A percentile compares a stretch with the other conserved stretches of the same genome.
Conservation (phyloP, 2,113 vertebrate genomes). For the Pterocles burchelli region DNA sequence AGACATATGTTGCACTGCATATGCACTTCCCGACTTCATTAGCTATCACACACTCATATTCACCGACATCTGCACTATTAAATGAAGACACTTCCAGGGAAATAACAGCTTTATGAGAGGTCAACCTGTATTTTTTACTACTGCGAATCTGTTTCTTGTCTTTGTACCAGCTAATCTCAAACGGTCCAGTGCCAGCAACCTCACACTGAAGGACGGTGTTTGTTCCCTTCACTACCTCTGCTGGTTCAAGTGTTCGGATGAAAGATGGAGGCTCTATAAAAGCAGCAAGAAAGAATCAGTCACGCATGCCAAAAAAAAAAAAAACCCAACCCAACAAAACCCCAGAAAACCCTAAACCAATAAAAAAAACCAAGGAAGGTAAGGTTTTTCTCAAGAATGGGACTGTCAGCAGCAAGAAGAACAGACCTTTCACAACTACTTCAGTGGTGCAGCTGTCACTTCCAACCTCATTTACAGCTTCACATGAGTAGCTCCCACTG, state of each 20-base stretch:
- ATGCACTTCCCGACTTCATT: slow-evolving; percentile 95
- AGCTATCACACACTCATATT: slow-evolving; percentile 93
- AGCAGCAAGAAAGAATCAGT: slow-evolving; percentile 58
- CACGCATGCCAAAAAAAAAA: neutral
- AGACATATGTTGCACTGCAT: slow-evolving; percentile 83
- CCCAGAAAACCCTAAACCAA: no score
- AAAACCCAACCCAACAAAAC: no score
- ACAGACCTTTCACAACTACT: slow-evolving; percentile 96
- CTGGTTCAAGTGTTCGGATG: slow-evolving; percentile 87
- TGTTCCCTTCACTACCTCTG: slow-evolving; percentile 89
- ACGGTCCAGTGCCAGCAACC: slow-evolving; percentile 89
- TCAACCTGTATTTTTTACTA: slow-evolving; percentile 89
- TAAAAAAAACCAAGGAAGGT: neutral
- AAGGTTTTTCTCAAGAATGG: neutral
- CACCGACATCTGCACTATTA: slow-evolving; percentile 92
- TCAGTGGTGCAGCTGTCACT: slow-evolving; percentile 89
- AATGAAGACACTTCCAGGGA: slow-evolving; percentile 92
- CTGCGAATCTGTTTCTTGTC: slow-evolving; percentile 89
- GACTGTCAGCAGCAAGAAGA: neutral
- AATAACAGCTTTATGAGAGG: slow-evolving; percentile 83
- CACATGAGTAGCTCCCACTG: slow-evolving; percentile 92
- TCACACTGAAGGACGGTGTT: slow-evolving; percentile 89
- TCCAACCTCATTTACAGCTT: slow-evolving; percentile 93
- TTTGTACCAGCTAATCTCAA: slow-evolving; percentile 96
- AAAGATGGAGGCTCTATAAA: slow-evolving; percentile 93